Base-by-base conservation (phyloP, 2,888 invertebrate species). In the Oasisia sp. region DNA sequence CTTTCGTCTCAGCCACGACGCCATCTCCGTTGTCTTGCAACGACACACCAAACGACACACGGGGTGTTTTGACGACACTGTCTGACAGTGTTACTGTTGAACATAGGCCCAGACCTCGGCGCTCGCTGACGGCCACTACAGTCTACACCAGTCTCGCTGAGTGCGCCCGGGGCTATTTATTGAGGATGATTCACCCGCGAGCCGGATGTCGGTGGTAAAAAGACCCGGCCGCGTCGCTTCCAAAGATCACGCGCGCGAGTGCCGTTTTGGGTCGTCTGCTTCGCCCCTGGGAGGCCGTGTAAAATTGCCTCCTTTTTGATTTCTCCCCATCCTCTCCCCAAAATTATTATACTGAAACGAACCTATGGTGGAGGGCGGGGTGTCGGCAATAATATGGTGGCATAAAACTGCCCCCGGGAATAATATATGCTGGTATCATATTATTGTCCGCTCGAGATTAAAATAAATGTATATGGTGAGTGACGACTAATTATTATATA, bases 1-100 rank as follows among this genome's bases (percentile, higher is more conserved):
- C 74, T 74, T 74, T 74, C 74, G 74, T 74, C 74, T 74, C 74
- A 74, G 27, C 74, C 74, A 74, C 74, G 74, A 74, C 27, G 74
- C 74, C 74, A 74, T 74, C n/a, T 19, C 27, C 74, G 74, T 74
- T 27, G 74, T 27, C 27, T 74, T 74, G 27, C 74, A 27, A 27
- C 74, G 74, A 74, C 27, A 19, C 74, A 19, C 19, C 19, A 27
- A 19, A 7, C 19, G 7, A 74, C n/a, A 74, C 0, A 74, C 50
- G 9, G 50, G 50, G 27, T n/a, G 74, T 74, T 74, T 74, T 74
- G 74, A 74, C 74, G 27, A 74, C 74, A 74, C 74, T 74, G 74
- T 74, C 74, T 74, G 74, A 27, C n/a, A 19, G 74, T 74, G 74
- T 74, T 27, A 19, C 27, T 74, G 74, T 74, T 74, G 14, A 2